Base-by-base conservation (phyloP, 2,888 invertebrate species). In the Andrena bucephala region DNA sequence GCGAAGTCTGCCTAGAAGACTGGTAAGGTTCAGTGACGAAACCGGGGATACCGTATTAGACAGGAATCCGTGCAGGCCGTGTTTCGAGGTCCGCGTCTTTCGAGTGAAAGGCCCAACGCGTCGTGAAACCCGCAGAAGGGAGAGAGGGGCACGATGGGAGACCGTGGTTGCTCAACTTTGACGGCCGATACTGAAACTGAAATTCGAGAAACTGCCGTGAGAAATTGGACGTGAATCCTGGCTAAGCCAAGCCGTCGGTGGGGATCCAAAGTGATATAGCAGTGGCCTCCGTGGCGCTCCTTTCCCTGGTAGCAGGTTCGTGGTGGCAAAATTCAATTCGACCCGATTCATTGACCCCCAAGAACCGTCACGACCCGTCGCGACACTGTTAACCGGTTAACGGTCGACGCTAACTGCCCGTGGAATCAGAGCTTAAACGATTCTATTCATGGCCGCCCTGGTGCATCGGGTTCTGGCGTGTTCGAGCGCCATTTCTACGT, bases 41-140 rank as follows among this genome's bases (percentile, higher is more conserved):
- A 87, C 54, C 59, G 4, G 63, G 80, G 82, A 87, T 86, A 87
- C 82, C 74, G 88, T 87, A 88, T 86, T 86, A 87, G 88, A 87
- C 81, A 88, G 77, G 87, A 88, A 87, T 87, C 77, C 73, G 82
- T 81, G 81, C 73, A 71, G 78, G 70, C 67, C 60, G 33, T n/a
- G 74, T 80, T 86, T 77, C 82, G 78, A 78, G 86, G 65, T 63
- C 81, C 86, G 52, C 60, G 88, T 85, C 84, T 88, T 85, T 83
- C 76, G 62, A 85, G 87, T 87, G 88, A 87, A 87, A 87, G 87
- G 87, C 81, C 78, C 36, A 59, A 71, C 42, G 31, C 29, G 59
- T 50, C 24, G 72, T 20, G 59, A 60, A 36, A 57, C 69, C 72
- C 62, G 42, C 50, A 33, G 42, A 33, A 54, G 57, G n/a, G 67